These are phyloP conservation scores for Hephaestus fuliginosus DNA, from an alignment of 2,797 vertebrate genomes.

Conservation along the genomic window DNA sequence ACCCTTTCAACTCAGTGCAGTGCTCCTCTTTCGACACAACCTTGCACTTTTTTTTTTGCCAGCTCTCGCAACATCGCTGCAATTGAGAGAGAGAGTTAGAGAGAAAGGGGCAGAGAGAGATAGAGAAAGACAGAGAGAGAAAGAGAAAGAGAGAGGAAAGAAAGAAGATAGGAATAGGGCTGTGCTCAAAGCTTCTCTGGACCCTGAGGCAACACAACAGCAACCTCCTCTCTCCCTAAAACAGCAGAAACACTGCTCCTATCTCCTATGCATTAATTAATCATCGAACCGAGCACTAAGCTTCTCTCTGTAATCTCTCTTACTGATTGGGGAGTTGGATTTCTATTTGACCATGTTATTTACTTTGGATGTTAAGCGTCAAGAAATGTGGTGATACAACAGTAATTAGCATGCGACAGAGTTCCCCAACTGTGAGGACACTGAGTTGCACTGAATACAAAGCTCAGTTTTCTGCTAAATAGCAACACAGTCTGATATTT, in stretches of 20 bases:
- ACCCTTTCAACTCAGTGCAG: constrained; percentile 50
- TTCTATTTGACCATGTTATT: constrained; percentile 64
- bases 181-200: constrained; percentile 65
- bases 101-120: background rate
- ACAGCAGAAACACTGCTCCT: constrained; percentile 60
- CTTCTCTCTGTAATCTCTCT: constrained; percentile 63
- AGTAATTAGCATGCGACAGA: constrained; percentile 40
- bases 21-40: constrained; percentile 34
- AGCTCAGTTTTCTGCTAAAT: constrained; percentile 28
- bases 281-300: constrained; percentile 44
- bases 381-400: constrained; percentile 26
- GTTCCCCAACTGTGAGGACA: constrained; percentile 27
- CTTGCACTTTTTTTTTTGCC: constrained; percentile 24
- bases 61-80: constrained; percentile 50
- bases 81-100: constrained; percentile 41
- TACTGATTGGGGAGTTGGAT: constrained; percentile 62
- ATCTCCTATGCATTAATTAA: constrained; percentile 73
- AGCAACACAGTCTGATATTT: constrained; percentile 28
- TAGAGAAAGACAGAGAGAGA: constrained; percentile 26
- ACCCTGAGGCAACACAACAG: constrained; percentile 56
- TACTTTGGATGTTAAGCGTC: constrained; percentile 52
- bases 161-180: constrained; percentile 22
- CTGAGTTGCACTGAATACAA: constrained; percentile 23
- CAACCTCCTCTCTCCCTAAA: constrained; percentile 58
- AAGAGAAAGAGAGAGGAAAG: background rate